Percentiles rank a stretch among this genome's conserved stretches.
Conservation (phyloP, 2,888 invertebrate species). For the Spisula solida region DNA sequence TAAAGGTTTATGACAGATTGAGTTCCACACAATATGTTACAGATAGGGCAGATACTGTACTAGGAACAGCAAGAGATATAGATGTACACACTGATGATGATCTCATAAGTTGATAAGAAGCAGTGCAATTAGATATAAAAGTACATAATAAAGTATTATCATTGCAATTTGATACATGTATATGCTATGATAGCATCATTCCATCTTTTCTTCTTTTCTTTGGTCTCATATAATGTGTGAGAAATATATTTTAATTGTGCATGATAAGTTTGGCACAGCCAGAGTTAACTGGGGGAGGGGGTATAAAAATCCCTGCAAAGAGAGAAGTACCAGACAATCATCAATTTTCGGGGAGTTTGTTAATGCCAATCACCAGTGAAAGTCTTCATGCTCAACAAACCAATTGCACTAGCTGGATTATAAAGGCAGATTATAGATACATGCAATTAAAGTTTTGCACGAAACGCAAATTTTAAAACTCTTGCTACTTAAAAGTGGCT, state of each 20-base stretch:
- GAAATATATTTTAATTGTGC: background rate
- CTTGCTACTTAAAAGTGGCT: no score
- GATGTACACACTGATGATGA: background rate
- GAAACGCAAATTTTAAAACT: no score
- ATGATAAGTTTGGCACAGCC: background rate
- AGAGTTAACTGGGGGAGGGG: background rate
- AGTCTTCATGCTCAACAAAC: no score
- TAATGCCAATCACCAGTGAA: no score
- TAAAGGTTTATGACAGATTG: background rate
- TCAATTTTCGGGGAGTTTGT: no score
- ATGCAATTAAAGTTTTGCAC: no score
- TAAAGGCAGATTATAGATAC: no score
- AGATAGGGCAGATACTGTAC: background rate
- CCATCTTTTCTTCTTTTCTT: background rate
- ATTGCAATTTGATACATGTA: slow-evolving; percentile 2
- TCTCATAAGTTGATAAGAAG: background rate
- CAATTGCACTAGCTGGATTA: no score
- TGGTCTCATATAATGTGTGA: background rate
- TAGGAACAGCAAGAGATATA: slow-evolving; percentile 1
- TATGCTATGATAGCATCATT: background rate
- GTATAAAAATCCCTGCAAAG: no score
- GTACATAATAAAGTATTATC: background rate
- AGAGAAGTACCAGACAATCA: no score
- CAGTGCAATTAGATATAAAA: background rate
- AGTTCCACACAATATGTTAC: background rate